Conservation (phyloP, 2,888 invertebrate species). For the Macropis europaea region DNA sequence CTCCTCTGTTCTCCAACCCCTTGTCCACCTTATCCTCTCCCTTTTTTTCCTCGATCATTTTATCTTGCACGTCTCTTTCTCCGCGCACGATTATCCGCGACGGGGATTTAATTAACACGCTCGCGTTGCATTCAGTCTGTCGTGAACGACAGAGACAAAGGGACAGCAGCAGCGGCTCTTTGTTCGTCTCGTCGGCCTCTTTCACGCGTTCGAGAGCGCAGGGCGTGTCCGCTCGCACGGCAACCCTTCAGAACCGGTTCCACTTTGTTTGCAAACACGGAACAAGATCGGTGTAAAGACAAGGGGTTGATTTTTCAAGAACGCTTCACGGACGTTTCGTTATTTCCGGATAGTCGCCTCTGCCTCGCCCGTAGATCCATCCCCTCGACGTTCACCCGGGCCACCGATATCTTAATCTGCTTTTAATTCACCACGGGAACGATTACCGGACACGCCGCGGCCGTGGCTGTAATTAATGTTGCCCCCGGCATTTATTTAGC, state of each 20-base stretch:
- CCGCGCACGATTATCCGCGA: conserved; percentile 33
- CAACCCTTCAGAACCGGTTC: conserved; percentile 62
- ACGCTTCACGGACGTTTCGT: conserved; percentile 44
- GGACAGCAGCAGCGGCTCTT: conserved; percentile 64
- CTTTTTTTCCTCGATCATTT: conserved; percentile 18
- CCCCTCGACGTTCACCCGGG: background rate
- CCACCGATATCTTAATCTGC: conserved; percentile 41
- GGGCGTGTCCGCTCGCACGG: conserved; percentile 61
- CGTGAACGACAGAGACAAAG: conserved; percentile 61
- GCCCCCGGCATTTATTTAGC: conserved; percentile 1
- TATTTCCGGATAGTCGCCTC: conserved; percentile 32
- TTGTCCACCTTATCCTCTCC: background rate
- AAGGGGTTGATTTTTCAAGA: conserved; percentile 45
- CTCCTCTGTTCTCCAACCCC: background rate
- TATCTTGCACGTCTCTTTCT: too few species aligned
- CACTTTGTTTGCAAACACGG: conserved; percentile 67
- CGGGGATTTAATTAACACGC: conserved; percentile 62
- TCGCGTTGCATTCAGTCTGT: conserved; percentile 58
- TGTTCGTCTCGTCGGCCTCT: conserved; percentile 59
- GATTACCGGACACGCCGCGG: conserved; percentile 26
- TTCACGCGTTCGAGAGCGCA: conserved; percentile 62
- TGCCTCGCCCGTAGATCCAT: conserved; percentile 12
- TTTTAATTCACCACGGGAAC: conserved; percentile 39
- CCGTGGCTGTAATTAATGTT: conserved; percentile 38
- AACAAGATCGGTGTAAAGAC: conserved; percentile 54